Conservation (phyloP, 2,888 invertebrate genomes). For the Tridacna gigas region DNA sequence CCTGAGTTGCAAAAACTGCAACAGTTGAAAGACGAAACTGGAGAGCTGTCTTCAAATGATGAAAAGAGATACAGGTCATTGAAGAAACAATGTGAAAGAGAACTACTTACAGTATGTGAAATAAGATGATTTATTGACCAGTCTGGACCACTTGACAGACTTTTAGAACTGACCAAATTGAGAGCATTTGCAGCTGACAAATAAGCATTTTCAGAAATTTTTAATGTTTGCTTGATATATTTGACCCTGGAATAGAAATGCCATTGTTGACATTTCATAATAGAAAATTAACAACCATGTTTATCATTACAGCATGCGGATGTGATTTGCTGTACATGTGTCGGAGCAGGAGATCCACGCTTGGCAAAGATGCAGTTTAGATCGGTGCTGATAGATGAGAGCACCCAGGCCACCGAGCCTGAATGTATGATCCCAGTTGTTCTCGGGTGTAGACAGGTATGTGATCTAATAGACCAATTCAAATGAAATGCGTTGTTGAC, state of each 20-base stretch:
- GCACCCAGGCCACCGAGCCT: conserved; percentile 97
- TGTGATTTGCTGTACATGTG: conserved; percentile 99
- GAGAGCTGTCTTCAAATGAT: conserved; percentile 97
- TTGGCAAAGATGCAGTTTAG: conserved; percentile 97
- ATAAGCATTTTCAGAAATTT: too few relatives aligned
- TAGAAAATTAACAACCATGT: too few relatives aligned
- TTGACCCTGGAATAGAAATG: too few relatives aligned
- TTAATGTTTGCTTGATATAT: too few relatives aligned
- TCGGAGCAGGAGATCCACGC: conserved; percentile 98
- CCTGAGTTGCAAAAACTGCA: conserved; percentile 97
- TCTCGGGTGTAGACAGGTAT: conserved; percentile 95
- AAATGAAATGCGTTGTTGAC: too few relatives aligned
- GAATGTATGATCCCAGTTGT: conserved; percentile 99
- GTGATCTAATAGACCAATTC: background rate
- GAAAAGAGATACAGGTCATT: conserved; percentile 96
- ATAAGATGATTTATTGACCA: background rate
- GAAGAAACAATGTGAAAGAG: conserved; percentile 95
- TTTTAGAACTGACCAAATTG: too few relatives aligned
- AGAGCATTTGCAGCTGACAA: too few relatives aligned
- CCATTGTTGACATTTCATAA: too few relatives aligned
- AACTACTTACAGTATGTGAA: conserved; percentile 87
- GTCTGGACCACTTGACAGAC: background rate
- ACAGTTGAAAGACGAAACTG: conserved; percentile 98
- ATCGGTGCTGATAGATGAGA: conserved; percentile 98
- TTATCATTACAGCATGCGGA: conserved; percentile 91